Evolutionary conservation across 2,888 invertebrate species (phyloP).

Genomic region (Shargacucullia verbasci): DNA sequence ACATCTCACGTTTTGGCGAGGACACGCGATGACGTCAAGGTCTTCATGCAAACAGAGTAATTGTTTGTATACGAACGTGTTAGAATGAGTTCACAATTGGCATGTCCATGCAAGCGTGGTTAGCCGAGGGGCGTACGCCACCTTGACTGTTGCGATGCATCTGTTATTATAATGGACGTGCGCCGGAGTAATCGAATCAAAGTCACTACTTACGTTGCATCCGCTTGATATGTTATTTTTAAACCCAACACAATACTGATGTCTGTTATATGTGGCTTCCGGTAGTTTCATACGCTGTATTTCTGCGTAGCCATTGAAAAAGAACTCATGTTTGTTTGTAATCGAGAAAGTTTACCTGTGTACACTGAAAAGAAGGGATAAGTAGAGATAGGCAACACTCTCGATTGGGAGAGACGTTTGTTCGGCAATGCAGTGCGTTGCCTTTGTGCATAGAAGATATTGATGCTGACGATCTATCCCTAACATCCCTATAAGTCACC

Average conservation of each 20-base stretch:
- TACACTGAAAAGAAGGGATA: neutral
- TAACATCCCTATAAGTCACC: no score
- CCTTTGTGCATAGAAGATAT: no score
- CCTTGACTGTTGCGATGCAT: conserved; percentile 39
- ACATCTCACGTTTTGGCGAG: conserved; percentile 38
- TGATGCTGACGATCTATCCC: no score
- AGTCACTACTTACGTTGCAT: conserved; percentile 44
- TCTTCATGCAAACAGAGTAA: conserved; percentile 27
- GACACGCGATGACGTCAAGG: conserved; percentile 40
- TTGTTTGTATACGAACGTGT: conserved; percentile 16
- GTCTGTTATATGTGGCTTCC: conserved; percentile 22
- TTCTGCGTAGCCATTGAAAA: conserved; percentile 9
- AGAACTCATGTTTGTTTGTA: no score
- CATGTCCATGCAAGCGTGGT: conserved; percentile 17
- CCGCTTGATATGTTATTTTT: conserved; percentile 50
- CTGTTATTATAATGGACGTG: conserved; percentile 45
- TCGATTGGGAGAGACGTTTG: no score
- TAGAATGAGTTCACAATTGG: conserved; percentile 22
- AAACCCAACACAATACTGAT: conserved; percentile 32
- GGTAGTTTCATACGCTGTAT: conserved; percentile 7
- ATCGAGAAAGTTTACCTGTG: no score
- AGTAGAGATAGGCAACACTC: no score
- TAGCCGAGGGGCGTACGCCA: conserved; percentile 17
- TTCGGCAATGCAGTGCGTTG: no score
- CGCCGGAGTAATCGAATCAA: conserved; percentile 47